Conservation (phyloP, 2,113 vertebrate species). For the Thamnaconus septentrionalis region DNA sequence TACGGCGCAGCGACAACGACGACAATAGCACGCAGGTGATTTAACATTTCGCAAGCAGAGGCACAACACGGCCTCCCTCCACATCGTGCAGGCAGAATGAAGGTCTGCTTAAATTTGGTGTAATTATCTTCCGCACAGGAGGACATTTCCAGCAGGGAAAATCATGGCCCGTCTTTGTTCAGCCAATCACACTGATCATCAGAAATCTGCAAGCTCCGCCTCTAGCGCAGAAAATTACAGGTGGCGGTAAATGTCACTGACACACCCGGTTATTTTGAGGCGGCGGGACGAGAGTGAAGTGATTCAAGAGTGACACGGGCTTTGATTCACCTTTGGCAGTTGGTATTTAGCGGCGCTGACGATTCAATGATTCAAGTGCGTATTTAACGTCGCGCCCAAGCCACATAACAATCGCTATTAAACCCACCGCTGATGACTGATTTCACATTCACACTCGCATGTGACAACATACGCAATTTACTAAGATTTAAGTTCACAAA, state of each 20-base stretch:
- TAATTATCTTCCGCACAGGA: slow-evolving; percentile 7
- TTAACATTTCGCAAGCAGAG: neutral
- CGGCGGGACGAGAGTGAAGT: neutral
- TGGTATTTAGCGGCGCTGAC: too few relatives aligned
- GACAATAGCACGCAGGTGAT: neutral
- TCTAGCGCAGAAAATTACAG: slow-evolving; percentile 24
- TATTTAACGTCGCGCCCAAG: too few relatives aligned
- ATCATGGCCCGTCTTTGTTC: slow-evolving; percentile 11
- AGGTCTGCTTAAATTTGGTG: neutral
- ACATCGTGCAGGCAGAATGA: neutral
- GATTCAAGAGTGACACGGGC: slow-evolving; percentile 2
- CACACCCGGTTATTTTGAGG: slow-evolving; percentile 5
- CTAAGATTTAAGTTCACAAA: too few relatives aligned
- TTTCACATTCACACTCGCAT: too few relatives aligned
- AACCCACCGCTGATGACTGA: too few relatives aligned
- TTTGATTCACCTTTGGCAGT: slow-evolving; percentile 7
- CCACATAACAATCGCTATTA: too few relatives aligned
- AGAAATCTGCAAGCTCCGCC: neutral
- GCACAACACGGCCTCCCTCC: neutral
- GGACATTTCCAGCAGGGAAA: slow-evolving; percentile 38
- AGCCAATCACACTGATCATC: slow-evolving; percentile 25
- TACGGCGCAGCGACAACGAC: too few relatives aligned
- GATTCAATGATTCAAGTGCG: too few relatives aligned
- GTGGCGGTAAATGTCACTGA: slow-evolving; percentile 17
- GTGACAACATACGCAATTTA: too few relatives aligned